Conservation (phyloP, 1,140 invertebrate species). For the Calliphora vicina region DNA sequence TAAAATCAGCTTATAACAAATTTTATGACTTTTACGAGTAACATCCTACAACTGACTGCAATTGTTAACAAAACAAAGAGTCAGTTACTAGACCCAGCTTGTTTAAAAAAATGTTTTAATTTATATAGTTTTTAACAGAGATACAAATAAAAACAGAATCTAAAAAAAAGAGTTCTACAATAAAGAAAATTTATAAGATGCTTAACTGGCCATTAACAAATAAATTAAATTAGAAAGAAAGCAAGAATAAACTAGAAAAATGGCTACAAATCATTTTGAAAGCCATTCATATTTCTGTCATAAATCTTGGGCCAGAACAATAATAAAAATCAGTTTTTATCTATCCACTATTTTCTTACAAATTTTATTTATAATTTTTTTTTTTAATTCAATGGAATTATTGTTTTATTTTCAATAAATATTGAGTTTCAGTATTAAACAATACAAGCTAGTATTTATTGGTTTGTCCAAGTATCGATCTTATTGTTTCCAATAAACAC, state of each 20-base stretch:
- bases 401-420: neutral
- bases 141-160: neutral
- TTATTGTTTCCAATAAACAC: neutral
- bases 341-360: neutral
- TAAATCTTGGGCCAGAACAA: neutral
- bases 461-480: neutral
- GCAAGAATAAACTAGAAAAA: neutral
- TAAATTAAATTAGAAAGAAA: neutral
- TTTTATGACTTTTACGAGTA: neutral
- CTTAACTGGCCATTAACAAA: constrained; percentile 12
- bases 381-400: neutral
- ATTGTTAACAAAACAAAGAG: neutral
- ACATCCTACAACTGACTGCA: neutral
- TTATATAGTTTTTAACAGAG: neutral
- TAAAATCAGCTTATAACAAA: constrained; percentile 14
- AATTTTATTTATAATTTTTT: neutral
- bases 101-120: neutral
- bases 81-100: neutral
- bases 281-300: constrained; percentile 12
- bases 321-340: neutral
- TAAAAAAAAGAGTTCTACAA: neutral
- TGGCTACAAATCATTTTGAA: constrained; percentile 16
- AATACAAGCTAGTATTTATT: neutral
- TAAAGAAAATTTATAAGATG: neutral
- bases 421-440: neutral